Evolutionary conservation across 2,113 vertebrate genomes (phyloP).

Genomic region (Plectropomus leopardus): DNA sequence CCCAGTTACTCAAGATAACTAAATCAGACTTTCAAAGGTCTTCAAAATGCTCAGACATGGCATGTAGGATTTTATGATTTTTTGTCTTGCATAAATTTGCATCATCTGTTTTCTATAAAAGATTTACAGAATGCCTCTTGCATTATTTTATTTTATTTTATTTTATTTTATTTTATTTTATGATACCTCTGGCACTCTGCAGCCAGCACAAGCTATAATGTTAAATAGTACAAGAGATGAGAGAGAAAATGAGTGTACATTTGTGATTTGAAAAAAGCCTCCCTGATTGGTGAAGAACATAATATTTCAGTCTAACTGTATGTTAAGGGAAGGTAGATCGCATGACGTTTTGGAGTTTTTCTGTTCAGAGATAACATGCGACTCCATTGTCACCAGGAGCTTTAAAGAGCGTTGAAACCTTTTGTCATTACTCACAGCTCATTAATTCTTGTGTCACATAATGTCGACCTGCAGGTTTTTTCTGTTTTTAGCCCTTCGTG

Average conservation of each 20-base stretch:
- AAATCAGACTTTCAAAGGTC: too few relatives aligned
- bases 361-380: not conserved
- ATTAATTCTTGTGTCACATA: not conserved
- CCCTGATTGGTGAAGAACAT: not conserved
- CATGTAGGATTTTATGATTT: too few relatives aligned
- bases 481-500: slow-evolving; percentile 6
- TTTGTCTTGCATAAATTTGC: too few relatives aligned
- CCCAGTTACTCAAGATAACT: too few relatives aligned
- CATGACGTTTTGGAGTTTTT: not conserved
- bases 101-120: too few relatives aligned
- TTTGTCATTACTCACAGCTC: not conserved
- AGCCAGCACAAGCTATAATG: too few relatives aligned
- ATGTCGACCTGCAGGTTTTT: slow-evolving; percentile 58
- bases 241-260: not conserved
- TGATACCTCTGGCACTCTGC: too few relatives aligned
- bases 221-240: too few relatives aligned
- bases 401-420: not conserved
- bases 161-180: too few relatives aligned
- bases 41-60: too few relatives aligned
- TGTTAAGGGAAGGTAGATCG: not conserved
- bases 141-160: too few relatives aligned
- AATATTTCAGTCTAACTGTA: not conserved
- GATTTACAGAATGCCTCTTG: too few relatives aligned
- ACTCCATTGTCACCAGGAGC: not conserved
- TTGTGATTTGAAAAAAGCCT: not conserved